phyloP scores from a whole-genome alignment of 2,113 vertebrate genomes.

The Neolamprologus sp. region DNA sequence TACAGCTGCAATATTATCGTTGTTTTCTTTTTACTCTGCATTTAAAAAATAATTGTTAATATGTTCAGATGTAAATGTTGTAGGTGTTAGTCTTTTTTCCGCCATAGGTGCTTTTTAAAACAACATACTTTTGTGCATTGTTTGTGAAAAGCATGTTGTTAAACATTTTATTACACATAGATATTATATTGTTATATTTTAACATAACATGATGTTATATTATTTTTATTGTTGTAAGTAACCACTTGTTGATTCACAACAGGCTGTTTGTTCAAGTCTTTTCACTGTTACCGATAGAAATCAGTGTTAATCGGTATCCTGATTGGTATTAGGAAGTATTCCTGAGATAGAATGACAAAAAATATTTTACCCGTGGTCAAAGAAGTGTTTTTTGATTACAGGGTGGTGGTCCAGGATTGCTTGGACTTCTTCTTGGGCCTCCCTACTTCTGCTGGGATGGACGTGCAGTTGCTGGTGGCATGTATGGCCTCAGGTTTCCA shows the following conservation, averaged over 20 bases:
- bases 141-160: not conserved
- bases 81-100: accelerated
- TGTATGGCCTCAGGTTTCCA: not conserved
- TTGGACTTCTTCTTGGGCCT: accelerated
- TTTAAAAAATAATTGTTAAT: not conserved
- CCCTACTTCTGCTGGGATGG: not conserved
- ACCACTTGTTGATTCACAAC: not conserved
- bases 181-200: accelerated
- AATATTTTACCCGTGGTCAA: accelerated
- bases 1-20: accelerated
- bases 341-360: not conserved
- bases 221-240: not conserved
- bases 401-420: not conserved
- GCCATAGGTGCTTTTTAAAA: accelerated
- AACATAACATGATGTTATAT: not conserved
- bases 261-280: not conserved
- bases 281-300: accelerated
- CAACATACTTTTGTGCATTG: not conserved
- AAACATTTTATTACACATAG: not conserved
- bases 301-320: not conserved
- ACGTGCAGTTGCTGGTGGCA: not conserved
- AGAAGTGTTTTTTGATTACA: accelerated
- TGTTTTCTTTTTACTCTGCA: not conserved
- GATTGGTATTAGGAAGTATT: accelerated
- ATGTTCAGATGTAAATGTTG: not conserved